Evolutionary conservation across 2,797 vertebrate species (phyloP).

Genomic region (Mallotus villosus): DNA sequence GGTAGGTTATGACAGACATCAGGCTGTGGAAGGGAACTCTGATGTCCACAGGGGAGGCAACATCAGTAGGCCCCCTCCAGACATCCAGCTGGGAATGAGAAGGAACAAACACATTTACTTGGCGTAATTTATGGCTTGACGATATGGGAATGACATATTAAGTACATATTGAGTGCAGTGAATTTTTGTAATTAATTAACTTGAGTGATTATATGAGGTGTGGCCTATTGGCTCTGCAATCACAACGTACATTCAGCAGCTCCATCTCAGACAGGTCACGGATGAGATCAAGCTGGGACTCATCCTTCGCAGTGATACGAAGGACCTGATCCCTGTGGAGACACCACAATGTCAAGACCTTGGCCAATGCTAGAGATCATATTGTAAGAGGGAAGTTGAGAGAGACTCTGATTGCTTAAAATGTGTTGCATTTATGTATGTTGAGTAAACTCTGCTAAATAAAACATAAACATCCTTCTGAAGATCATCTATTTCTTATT

Average conservation of each 20-base stretch:
- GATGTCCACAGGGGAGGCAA: constrained; percentile 74
- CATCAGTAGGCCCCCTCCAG: constrained; percentile 74
- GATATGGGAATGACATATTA: neutral
- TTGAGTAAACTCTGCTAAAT: neutral
- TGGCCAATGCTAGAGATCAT: too few relatives aligned
- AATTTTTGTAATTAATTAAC: too few relatives aligned
- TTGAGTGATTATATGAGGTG: neutral
- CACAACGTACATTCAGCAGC: neutral
- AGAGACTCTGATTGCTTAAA: neutral
- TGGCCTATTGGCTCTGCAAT: neutral
- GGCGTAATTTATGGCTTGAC: neutral
- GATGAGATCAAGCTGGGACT: constrained; percentile 2
- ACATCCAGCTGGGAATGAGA: constrained; percentile 82
- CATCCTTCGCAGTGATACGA: constrained; percentile 17
- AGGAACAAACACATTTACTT: neutral
- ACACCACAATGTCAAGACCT: neutral
- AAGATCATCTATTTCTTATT: neutral
- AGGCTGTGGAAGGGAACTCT: constrained; percentile 81
- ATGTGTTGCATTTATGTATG: neutral
- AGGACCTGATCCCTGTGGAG: constrained; percentile 12
- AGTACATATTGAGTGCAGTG: neutral
- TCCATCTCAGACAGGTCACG: constrained; percentile 4
- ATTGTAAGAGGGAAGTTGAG: neutral
- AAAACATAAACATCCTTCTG: neutral
- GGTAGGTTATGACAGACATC: constrained; percentile 78